Percentiles rank a stretch among this genome's conserved stretches.
Conservation (phyloP, 2,888 invertebrate species). For the Callinectes sapidus region DNA sequence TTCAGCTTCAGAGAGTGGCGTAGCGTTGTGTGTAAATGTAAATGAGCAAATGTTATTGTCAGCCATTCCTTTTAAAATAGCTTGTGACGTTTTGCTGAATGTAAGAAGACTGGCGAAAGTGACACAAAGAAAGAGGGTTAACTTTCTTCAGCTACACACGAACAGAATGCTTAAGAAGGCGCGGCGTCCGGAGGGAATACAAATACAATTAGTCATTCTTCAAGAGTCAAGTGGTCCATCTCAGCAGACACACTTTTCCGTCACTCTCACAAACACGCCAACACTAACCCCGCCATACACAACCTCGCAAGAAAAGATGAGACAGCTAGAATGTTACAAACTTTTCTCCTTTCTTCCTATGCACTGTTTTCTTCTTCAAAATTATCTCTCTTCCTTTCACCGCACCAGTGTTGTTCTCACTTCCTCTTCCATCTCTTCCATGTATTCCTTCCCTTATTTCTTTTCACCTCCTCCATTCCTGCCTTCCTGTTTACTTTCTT, state of each 20-base stretch:
- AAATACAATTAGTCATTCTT: constrained; percentile 11
- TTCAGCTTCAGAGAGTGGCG: background rate
- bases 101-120: background rate
- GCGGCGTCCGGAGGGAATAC: background rate
- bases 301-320: background rate
- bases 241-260: background rate
- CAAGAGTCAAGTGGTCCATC: background rate
- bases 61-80: background rate
- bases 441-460: background rate
- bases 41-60: background rate
- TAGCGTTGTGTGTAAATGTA: background rate
- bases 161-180: background rate
- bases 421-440: background rate
- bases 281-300: background rate
- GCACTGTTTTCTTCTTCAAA: background rate
- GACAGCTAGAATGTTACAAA: background rate
- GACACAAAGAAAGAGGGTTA: background rate
- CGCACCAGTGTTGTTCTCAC: background rate
- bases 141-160: background rate
- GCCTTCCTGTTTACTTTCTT: too few relatives aligned
- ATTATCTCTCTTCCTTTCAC: background rate
- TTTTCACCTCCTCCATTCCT: too few relatives aligned
- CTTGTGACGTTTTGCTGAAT: background rate
- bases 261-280: background rate
- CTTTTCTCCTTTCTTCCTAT: background rate